Evolutionary conservation across 2,888 invertebrate species (phyloP).

Genomic region (Scelioninae gen. 2): DNA sequence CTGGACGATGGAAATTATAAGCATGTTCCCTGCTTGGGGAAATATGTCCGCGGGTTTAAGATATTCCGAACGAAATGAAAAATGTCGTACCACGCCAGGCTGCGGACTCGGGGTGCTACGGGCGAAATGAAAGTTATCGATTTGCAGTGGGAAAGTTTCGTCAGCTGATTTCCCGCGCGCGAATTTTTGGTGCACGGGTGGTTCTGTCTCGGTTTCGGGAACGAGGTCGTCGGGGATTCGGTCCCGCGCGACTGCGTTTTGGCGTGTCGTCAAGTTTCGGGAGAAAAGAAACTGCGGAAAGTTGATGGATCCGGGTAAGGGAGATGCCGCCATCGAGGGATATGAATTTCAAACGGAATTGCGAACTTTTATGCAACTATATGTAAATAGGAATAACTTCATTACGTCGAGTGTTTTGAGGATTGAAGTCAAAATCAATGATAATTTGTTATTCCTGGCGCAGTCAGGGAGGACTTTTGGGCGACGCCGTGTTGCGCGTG

Average conservation of each 20-base stretch:
- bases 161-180: no score
- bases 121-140: constrained; percentile 19
- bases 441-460: constrained; percentile 11
- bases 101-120: no score
- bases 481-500: background rate
- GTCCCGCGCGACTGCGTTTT: no score
- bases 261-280: no score
- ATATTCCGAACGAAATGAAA: constrained; percentile 34
- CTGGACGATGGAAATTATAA: constrained; percentile 38
- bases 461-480: constrained; percentile 2
- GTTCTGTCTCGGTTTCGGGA: background rate
- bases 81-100: no score
- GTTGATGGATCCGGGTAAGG: background rate
- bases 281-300: background rate
- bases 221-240: no score
- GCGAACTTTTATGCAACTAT: background rate
- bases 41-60: constrained; percentile 6
- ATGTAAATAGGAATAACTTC: constrained; percentile 5
- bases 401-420: background rate
- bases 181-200: no score
- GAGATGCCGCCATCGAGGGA: background rate
- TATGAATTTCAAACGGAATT: background rate
- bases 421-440: constrained; percentile 14
- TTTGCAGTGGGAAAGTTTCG: background rate
- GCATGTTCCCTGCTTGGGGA: constrained; percentile 9